Percentiles rank a stretch among this genome's conserved stretches.
These are phyloP conservation scores for Leguminivora glycinivorella DNA, from an alignment of 1,140 invertebrate species.

Conservation along the genomic window DNA sequence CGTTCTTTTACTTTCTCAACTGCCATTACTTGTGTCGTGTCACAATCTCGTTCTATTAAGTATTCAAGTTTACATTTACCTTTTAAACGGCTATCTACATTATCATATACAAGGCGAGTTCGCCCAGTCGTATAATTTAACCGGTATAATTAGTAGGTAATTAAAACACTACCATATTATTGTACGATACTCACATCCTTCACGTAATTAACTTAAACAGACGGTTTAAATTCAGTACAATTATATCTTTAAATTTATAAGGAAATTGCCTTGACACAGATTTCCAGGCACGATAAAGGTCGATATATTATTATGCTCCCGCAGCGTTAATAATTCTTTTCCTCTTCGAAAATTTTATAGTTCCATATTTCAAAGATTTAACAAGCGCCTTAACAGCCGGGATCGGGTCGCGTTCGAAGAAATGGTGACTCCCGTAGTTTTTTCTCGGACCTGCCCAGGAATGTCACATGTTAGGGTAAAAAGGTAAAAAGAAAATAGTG, in stretches of 20 bases:
- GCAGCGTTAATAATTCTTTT: slow-evolving; percentile 20
- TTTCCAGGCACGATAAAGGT: slow-evolving; percentile 15
- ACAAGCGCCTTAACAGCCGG: not conserved
- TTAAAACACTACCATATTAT: slow-evolving; percentile 12
- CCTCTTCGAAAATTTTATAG: slow-evolving; percentile 10
- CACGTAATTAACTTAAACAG: not conserved
- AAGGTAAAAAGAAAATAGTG: not conserved
- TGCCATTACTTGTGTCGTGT: slow-evolving; percentile 41
- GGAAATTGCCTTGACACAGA: slow-evolving; percentile 31
- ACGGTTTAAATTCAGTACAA: not conserved
- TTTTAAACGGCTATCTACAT: slow-evolving; percentile 31
- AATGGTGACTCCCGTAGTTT: slow-evolving; percentile 1
- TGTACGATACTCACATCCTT: not conserved
- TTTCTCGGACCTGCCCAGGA: not conserved
- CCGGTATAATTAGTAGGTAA: not conserved
- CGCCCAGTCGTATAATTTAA: slow-evolving; percentile 41
- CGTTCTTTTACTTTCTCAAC: slow-evolving; percentile 68
- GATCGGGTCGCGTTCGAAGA: not conserved
- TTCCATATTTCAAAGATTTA: slow-evolving; percentile 23
- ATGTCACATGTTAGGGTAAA: not conserved
- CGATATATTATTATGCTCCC: slow-evolving; percentile 22
- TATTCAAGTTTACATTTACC: not conserved
- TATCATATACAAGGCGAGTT: slow-evolving; percentile 31
- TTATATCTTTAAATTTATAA: slow-evolving; percentile 13
- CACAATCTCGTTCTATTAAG: slow-evolving; percentile 23